These are phyloP conservation scores for Perdix hodgsoniae DNA, from an alignment of 2,797 vertebrate genomes.

Conservation along the genomic window DNA sequence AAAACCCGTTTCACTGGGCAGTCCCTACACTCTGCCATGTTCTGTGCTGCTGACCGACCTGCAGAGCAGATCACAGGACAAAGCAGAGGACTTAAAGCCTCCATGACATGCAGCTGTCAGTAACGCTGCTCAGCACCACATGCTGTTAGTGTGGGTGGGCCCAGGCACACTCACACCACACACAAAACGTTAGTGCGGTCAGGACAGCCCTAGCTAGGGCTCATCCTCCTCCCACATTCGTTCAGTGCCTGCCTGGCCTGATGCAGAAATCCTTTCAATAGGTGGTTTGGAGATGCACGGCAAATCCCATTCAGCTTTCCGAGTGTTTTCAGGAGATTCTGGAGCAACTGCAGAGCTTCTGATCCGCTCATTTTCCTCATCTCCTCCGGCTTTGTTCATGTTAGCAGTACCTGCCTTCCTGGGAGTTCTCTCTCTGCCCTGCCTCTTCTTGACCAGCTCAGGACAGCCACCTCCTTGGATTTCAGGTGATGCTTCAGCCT, in stretches of 20 bases:
- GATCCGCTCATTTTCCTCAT: not conserved
- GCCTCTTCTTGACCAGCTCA: conserved; percentile 47
- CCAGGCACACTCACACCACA: not conserved
- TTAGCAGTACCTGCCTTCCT: not conserved
- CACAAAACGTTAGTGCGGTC: not conserved
- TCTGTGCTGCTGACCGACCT: not conserved
- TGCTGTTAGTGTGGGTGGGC: conserved; percentile 66
- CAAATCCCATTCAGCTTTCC: conserved; percentile 79
- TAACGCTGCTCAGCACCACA: not conserved
- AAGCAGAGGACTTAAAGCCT: not conserved
- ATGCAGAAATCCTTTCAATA: conserved; percentile 89
- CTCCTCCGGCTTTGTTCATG: not conserved
- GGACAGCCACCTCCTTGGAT: conserved; percentile 12
- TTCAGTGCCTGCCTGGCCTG: conserved; percentile 90
- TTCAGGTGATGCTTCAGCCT: not conserved
- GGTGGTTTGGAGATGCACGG: conserved; percentile 64
- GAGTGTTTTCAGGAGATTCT: conserved; percentile 47
- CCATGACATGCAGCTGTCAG: not conserved
- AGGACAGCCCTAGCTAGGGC: not conserved
- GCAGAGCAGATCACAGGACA: not conserved
- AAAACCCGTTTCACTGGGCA: not conserved
- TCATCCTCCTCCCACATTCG: not conserved
- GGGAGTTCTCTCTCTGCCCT: conserved; percentile 38
- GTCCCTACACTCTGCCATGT: not conserved
- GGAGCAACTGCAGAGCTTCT: conserved; percentile 40